phyloP scores from a whole-genome alignment of 1,140 invertebrate genomes.

The Zophobas morio region DNA sequence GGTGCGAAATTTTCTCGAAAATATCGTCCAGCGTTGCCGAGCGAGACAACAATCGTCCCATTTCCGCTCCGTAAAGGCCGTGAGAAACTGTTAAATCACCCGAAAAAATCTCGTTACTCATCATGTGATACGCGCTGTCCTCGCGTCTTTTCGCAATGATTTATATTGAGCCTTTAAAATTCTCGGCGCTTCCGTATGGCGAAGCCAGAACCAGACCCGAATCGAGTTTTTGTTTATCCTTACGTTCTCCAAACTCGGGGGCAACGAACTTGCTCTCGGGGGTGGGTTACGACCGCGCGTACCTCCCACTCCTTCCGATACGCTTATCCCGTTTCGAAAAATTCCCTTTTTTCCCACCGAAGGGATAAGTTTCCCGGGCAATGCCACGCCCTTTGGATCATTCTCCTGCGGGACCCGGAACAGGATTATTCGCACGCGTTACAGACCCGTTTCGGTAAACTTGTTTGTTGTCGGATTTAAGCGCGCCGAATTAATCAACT shows the following conservation, averaged over 20 bases:
- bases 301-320: conserved; percentile 4
- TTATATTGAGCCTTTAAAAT: conserved; percentile 24
- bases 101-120: conserved; percentile 22
- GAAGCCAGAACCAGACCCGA: conserved; percentile 14
- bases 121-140: background rate
- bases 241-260: conserved; percentile 2
- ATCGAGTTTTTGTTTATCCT: conserved; percentile 29
- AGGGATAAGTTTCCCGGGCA: conserved; percentile 42
- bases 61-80: conserved; percentile 24
- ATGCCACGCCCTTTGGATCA: conserved; percentile 44
- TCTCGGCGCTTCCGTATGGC: conserved; percentile 13
- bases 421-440: conserved; percentile 13
- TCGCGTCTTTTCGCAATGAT: background rate
- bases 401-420: conserved; percentile 45
- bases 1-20: too few species aligned
- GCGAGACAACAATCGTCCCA: background rate
- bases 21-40: background rate
- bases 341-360: conserved; percentile 10
- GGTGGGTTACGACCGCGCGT: conserved; percentile 1
- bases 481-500: background rate
- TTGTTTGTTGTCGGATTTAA: conserved; percentile 11
- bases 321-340: background rate
- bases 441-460: conserved; percentile 5
- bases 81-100: conserved; percentile 34
- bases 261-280: conserved; percentile 15